Percentiles rank a stretch among this genome's conserved stretches.
phyloP scores from a whole-genome alignment of 2,888 invertebrate species.

The Andrena praecox region DNA sequence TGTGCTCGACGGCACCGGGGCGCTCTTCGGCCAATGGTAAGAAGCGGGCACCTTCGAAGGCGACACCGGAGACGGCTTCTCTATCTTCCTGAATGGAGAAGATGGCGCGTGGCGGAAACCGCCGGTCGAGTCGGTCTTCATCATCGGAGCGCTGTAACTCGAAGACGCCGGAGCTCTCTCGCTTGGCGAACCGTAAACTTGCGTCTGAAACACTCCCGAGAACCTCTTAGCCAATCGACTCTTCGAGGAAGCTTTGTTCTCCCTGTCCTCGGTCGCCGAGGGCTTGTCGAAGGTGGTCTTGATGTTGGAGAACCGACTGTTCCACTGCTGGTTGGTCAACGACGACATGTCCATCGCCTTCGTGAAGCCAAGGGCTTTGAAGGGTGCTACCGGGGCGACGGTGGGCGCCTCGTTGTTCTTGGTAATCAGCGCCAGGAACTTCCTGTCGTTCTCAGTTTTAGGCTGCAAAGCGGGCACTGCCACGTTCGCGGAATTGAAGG shows the following conservation, averaged over 20 bases:
- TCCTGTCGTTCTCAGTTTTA: slow-evolving; percentile 94
- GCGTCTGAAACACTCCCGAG: slow-evolving; percentile 13
- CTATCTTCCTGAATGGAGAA: slow-evolving; percentile 81
- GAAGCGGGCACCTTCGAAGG: slow-evolving; percentile 60
- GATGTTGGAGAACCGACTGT: slow-evolving; percentile 92
- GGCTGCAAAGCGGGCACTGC: slow-evolving; percentile 90
- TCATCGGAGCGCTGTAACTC: slow-evolving; percentile 10
- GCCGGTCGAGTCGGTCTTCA: slow-evolving; percentile 25
- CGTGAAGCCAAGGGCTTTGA: slow-evolving; percentile 77
- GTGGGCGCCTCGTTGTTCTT: slow-evolving; percentile 87
- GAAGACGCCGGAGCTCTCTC: slow-evolving; percentile 2
- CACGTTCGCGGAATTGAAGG: slow-evolving; percentile 74
- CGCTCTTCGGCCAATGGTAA: slow-evolving; percentile 54
- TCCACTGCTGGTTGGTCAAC: slow-evolving; percentile 89
- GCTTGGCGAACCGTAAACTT: background rate
- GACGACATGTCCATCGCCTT: slow-evolving; percentile 69
- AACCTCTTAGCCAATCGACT: slow-evolving; percentile 45
- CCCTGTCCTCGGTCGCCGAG: slow-evolving; percentile 27
- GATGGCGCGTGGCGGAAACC: slow-evolving; percentile 82
- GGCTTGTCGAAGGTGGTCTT: slow-evolving; percentile 92
- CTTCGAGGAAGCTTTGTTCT: slow-evolving; percentile 38
- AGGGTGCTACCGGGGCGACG: slow-evolving; percentile 66
- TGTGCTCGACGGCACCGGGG: slow-evolving; percentile 33
- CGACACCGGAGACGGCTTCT: slow-evolving; percentile 60
- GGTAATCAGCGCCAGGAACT: slow-evolving; percentile 93